These are phyloP conservation scores for Branchinecta sandiegonensis DNA, from an alignment of 2,888 invertebrate species.

Conservation along the genomic window DNA sequence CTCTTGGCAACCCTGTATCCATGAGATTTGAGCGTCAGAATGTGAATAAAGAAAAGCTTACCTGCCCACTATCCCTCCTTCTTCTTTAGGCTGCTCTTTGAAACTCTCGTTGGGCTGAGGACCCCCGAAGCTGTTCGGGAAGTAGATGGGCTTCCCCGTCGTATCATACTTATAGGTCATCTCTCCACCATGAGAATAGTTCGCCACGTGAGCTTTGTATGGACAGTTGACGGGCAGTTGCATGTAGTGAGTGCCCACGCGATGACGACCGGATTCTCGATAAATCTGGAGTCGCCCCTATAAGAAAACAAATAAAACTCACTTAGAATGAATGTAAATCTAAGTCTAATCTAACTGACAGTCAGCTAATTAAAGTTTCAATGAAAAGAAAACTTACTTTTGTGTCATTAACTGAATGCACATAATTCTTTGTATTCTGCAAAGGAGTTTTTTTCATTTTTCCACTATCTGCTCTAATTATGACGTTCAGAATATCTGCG, in stretches of 20 bases:
- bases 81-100: background rate
- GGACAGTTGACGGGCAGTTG: slow-evolving; percentile 20
- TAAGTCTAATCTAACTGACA: no score
- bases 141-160: slow-evolving; percentile 14
- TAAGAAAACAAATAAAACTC: background rate
- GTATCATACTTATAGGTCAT: slow-evolving; percentile 17
- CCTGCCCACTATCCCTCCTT: slow-evolving; percentile 10
- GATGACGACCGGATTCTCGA: slow-evolving; percentile 15
- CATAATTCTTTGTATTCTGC: no score
- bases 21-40: no score
- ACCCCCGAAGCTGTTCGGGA: slow-evolving; percentile 19
- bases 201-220: background rate
- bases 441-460: no score
- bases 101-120: slow-evolving; percentile 12
- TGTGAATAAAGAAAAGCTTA: no score
- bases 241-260: slow-evolving; percentile 10
- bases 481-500: no score
- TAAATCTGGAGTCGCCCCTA: slow-evolving; percentile 1
- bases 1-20: no score
- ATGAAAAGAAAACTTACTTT: no score
- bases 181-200: slow-evolving; percentile 15
- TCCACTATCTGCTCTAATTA: no score
- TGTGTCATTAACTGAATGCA: no score
- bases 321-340: no score
- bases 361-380: no score